A percentile compares a stretch with the other conserved stretches of the same genome.
These are phyloP conservation scores for Halcyon senegalensis DNA, from an alignment of 2,113 vertebrate species.

Conservation along the genomic window DNA sequence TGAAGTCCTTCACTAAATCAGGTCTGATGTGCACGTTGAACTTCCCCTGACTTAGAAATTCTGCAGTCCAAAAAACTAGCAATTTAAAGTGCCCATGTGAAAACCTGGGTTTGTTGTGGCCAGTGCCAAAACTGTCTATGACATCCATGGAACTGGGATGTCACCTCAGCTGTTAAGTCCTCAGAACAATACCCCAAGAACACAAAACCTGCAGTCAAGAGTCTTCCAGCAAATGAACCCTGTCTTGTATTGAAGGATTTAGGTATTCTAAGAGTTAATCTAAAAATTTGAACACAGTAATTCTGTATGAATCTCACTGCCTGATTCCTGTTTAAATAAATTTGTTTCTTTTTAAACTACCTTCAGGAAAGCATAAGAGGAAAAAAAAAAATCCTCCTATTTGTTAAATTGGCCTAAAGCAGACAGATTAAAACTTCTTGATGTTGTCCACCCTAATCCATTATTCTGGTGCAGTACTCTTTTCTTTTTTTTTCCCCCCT, in stretches of 20 bases:
- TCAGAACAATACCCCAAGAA: neutral
- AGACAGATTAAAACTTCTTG: constrained; percentile 30
- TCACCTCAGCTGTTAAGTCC: neutral
- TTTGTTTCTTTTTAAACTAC: constrained; percentile 9
- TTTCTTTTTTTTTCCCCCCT: too few relatives aligned
- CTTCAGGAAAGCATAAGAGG: neutral
- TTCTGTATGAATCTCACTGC: neutral
- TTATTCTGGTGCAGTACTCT: constrained; percentile 8
- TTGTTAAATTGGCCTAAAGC: constrained; percentile 55
- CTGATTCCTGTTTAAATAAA: neutral
- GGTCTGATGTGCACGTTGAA: constrained; percentile 1
- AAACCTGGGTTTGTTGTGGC: neutral
- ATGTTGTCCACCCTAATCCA: neutral
- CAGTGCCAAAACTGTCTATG: neutral
- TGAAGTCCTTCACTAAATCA: constrained; percentile 32
- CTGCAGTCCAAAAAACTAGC: neutral
- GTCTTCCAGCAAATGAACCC: neutral
- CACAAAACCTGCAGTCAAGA: neutral
- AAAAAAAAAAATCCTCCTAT: neutral
- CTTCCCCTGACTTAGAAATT: constrained; percentile 24
- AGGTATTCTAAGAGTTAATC: neutral
- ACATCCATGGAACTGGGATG: neutral
- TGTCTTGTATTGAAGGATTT: neutral
- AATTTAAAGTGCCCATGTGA: neutral
- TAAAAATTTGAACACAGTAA: neutral